Percentiles rank a stretch among this genome's conserved stretches.
Conservation (phyloP, 1,140 invertebrate genomes). For the Latrodectus geometricus region DNA sequence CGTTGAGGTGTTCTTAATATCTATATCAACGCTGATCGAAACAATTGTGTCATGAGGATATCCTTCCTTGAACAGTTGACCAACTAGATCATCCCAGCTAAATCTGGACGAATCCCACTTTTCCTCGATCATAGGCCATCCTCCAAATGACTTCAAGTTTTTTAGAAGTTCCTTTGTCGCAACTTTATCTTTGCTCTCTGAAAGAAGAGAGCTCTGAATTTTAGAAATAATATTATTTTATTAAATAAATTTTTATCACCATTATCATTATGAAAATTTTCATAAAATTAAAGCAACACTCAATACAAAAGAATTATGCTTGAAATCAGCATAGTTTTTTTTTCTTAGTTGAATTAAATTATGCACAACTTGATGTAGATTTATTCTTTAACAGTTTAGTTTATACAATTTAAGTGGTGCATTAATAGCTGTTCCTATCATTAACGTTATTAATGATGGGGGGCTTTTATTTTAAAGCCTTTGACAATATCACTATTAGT, state of each 20-base stretch:
- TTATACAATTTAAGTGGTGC: too few relatives aligned
- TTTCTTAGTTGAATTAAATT: too few relatives aligned
- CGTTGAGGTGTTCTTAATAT: conserved; percentile 27
- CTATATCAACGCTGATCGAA: neutral
- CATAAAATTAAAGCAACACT: neutral
- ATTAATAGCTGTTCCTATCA: too few relatives aligned
- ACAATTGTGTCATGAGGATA: conserved; percentile 18
- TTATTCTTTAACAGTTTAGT: too few relatives aligned
- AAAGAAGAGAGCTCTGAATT: neutral
- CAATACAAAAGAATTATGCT: too few relatives aligned
- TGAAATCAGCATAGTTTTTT: too few relatives aligned
- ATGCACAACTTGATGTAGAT: too few relatives aligned
- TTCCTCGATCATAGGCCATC: conserved; percentile 27
- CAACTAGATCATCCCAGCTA: conserved; percentile 7
- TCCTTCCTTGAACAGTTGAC: neutral
- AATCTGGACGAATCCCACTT: conserved; percentile 4
- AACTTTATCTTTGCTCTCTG: conserved; percentile 12
- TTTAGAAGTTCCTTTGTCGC: conserved; percentile 4
- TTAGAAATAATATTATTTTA: neutral
- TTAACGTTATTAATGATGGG: too few relatives aligned
- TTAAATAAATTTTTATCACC: neutral
- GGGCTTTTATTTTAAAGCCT: too few relatives aligned
- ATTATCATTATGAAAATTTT: neutral
- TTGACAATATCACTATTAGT: too few relatives aligned
- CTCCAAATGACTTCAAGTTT: conserved; percentile 37